Evolutionary conservation across 2,113 vertebrate species (phyloP), one percentile per base, ranked within the genome.

Genomic region (Lamprotornis superbus): DNA sequence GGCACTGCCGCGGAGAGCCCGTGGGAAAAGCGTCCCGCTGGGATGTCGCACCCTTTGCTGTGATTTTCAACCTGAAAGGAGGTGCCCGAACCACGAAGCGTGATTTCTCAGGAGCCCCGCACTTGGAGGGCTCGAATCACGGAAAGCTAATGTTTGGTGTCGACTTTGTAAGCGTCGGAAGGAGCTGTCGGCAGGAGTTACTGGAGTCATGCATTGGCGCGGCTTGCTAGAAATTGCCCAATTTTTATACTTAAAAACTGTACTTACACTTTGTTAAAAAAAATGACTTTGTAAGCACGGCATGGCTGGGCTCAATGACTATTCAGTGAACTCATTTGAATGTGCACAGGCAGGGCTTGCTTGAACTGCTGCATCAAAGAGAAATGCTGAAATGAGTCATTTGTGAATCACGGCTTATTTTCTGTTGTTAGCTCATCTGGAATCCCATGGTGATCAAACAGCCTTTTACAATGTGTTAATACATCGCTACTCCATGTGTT

Each of bases 331-430:
- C 85, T 94, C 73, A 85, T 97, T 96, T 95, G 88, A 96, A 93
- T 95, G 88, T 86, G 93, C 82, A 88, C 37, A 64, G 90, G 63
- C 90, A 93, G 88, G 90, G 71, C 94, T 95, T 93, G 94, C 95
- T 94, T 95, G 87, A 83, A 44, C 88, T 81, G 53, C 94, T 92
- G 92, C 92, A 92, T 94, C 94, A 96, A 96, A 97, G 93, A 89
- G 92, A 96, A 96, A 88, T 87, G 93, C 95, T 95, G 95, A 95
- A 97, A 90, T 95, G 90, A 97, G 92, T 96, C 73, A 96, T 95
- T 96, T 96, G 85, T 94, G 95, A 97, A 97, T 95, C 94, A 95
- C 25, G 37, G 93, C 88, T 92, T 92, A 93, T 92, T 95, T 96
- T 96, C 93, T 92, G 92, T 82, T 94, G 94, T 93, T 89, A 90